Conservation (phyloP, 1,140 invertebrate genomes). For the Drosophila melanogaster region Release_6_plus_ISO1_MT NT_033777.3:21515001-21515500, state of each 20-base stretch:
- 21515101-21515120: constrained; percentile 49
- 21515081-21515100: constrained; percentile 3
- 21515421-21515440: constrained; percentile 5
- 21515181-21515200: constrained; percentile 55
- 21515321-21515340: constrained; percentile 30
- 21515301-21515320: constrained; percentile 9
- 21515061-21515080: constrained; percentile 34
- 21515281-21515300: neutral
- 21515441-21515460: constrained; percentile 7
- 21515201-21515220: constrained; percentile 72
- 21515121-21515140: constrained; percentile 37
- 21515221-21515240: constrained; percentile 71
- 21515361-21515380: constrained; percentile 48
- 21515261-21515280: constrained; percentile 14
- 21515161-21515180: constrained; percentile 14
- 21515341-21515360: constrained; percentile 44
- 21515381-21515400: constrained; percentile 17
- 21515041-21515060: constrained; percentile 26
- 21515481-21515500: neutral
- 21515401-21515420: neutral
- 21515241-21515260: constrained; percentile 29
- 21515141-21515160: constrained; percentile 63
- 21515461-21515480: neutral
- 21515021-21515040: constrained; percentile 71
- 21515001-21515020: constrained; percentile 75